Conservation (phyloP, 2,113 vertebrate species). For the Erythrocercus mccallii region DNA sequence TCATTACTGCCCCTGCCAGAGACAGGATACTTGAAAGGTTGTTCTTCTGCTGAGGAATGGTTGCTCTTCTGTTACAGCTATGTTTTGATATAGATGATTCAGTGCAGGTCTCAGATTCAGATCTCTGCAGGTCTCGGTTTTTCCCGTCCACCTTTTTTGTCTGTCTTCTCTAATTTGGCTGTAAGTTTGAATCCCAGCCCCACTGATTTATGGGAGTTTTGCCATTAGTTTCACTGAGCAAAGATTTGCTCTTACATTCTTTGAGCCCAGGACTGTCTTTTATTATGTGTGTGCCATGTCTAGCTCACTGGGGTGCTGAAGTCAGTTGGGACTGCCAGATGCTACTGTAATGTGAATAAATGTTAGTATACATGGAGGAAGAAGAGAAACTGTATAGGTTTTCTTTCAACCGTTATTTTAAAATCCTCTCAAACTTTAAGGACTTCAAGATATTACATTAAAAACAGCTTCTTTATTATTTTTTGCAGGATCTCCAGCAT, state of each 20-base stretch:
- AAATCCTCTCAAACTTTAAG: constrained; percentile 2
- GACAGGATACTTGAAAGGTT: constrained; percentile 46
- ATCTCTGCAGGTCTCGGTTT: constrained; percentile 47
- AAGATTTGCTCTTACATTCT: constrained; percentile 32
- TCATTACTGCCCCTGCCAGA: constrained; percentile 28
- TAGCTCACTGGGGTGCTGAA: constrained; percentile 54
- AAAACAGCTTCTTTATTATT: not conserved
- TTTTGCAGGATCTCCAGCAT: not conserved
- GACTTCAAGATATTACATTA: constrained; percentile 2
- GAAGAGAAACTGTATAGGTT: not conserved
- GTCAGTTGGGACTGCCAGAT: constrained; percentile 53
- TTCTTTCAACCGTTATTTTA: not conserved
- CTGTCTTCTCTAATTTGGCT: constrained; percentile 38
- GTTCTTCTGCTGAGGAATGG: constrained; percentile 37
- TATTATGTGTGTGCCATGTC: constrained; percentile 9
- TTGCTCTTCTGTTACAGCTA: constrained; percentile 31
- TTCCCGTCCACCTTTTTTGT: constrained; percentile 2
- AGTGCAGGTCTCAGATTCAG: constrained; percentile 35
- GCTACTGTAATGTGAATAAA: constrained; percentile 47
- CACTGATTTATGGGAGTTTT: constrained; percentile 46
- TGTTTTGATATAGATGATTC: constrained; percentile 51
- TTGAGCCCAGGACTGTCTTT: constrained; percentile 30
- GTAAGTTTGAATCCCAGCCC: constrained; percentile 1
- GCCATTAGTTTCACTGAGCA: constrained; percentile 25
- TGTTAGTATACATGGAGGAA: not conserved